Evolutionary conservation across 2,113 vertebrate species (phyloP).

Genomic region (Ornithorhynchus anatinus): DNA sequence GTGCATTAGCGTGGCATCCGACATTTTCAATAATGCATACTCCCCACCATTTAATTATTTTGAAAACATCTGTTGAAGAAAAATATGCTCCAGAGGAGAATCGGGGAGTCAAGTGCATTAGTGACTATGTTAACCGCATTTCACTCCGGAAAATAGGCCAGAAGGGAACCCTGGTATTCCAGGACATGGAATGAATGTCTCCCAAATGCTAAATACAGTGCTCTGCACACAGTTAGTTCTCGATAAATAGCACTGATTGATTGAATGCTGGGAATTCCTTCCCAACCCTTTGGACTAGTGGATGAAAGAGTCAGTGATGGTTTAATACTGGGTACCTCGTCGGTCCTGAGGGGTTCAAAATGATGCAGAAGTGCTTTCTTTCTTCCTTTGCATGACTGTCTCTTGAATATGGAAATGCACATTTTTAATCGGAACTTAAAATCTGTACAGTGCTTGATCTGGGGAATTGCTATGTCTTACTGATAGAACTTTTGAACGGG

Average conservation of each 20-base stretch:
- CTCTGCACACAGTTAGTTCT: no score
- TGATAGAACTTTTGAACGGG: no score
- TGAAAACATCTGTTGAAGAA: conserved; percentile 73
- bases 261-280: background rate
- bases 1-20: conserved; percentile 64
- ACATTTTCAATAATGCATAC: conserved; percentile 73
- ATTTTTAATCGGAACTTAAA: no score
- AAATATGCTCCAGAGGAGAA: conserved; percentile 62
- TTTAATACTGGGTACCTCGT: no score
- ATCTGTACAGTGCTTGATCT: no score
- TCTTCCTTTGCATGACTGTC: no score
- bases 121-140: conserved; percentile 46
- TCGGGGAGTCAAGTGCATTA: conserved; percentile 54
- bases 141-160: conserved; percentile 26
- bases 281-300: background rate
- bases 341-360: no score
- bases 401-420: no score
- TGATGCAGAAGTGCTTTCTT: no score
- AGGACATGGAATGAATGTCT: background rate
- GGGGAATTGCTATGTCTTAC: no score
- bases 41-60: conserved; percentile 70
- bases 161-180: conserved; percentile 23
- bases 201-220: no score
- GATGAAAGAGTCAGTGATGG: background rate
- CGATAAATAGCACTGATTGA: no score